phyloP scores from a whole-genome alignment of 2,888 invertebrate genomes.

The Myathropa florea region DNA sequence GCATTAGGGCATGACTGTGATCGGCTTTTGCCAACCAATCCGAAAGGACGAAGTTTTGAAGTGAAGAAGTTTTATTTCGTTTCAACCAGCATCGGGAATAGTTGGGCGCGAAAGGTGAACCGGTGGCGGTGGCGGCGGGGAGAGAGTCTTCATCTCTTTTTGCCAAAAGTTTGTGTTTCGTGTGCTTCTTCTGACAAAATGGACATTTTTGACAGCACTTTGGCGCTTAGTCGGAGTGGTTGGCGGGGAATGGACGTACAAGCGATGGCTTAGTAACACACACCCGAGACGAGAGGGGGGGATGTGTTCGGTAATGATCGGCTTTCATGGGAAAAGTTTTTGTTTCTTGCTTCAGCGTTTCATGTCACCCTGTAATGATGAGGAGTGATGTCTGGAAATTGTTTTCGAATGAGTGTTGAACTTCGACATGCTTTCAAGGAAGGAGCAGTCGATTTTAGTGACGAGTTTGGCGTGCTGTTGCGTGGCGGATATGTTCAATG shows the following conservation, averaged over 20 bases:
- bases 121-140: background rate
- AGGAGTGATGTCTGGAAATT: background rate
- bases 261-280: too few species aligned
- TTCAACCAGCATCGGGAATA: too few species aligned
- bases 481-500: background rate
- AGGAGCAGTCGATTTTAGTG: background rate
- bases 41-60: background rate
- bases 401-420: too few species aligned
- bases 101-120: too few species aligned
- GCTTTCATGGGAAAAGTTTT: background rate
- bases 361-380: background rate
- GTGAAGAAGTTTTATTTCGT: background rate
- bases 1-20: background rate
- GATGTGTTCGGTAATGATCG: background rate
- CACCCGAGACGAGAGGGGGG: background rate
- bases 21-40: background rate
- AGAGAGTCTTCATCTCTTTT: background rate
- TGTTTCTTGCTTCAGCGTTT: background rate
- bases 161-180: background rate
- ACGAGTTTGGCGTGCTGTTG: background rate
- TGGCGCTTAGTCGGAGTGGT: background rate
- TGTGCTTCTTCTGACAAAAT: background rate
- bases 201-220: background rate
- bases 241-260: background rate
- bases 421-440: background rate